Base-by-base conservation (phyloP, 1,140 invertebrate genomes). In the Glossosoma conforme region DNA sequence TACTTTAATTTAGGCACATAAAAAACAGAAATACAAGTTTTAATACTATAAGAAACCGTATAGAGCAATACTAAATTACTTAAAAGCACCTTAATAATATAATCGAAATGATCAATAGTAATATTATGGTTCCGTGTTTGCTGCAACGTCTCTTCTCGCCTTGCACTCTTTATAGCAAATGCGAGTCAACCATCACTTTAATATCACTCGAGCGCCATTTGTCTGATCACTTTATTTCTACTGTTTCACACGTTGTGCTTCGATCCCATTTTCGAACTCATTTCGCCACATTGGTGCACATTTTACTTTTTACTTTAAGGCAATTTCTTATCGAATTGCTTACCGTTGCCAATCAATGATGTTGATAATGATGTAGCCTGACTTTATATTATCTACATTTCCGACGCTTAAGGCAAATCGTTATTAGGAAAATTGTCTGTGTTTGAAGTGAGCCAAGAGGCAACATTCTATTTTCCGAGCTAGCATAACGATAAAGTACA, bases 51-150 rank as follows among this genome's bases (percentile, higher is more conserved):
- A 55, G 53, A 45, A 54, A 55, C 53, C 45, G 51, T 50, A 54
- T 41, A 55, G 53, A 55, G 53, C 53, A 55, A 55, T 55, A 55
- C 30, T 55, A 54, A 48, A 48, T 55, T 50, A 55, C 53, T 50
- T 55, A 50, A 44, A 52, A 46, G 50, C 50, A 52, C 50, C 22
- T 52, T 45, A 37, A 51, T 51, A 49, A 48, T 55, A 50, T 35
- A 43, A 54, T 40, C 30, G 25, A 46, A 52, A 11, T 44, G 43
- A 22, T 44, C 50, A 44, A 52, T 52, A 45, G 18, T 44, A 22
- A 52, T 35, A 8, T 19, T 41, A 18, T 41, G 11, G 21, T 41
- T 19, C 6, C 38, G 19, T 19, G 19, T 8, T 17, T 20, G 38
- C 38, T 17, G 38, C 9, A 19, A 41, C 38, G 21, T 47, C 45